These are phyloP conservation scores for Felis catus DNA, from an alignment of 2,113 vertebrate species.

Conservation along the genomic window F.catus_Fca126_mat1.0 CM031417.1:24288001-24288500, in stretches of 20 bases:
- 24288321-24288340: not conserved
- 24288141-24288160: not conserved
- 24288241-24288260: not conserved
- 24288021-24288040: not conserved
- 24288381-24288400: not conserved
- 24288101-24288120: not conserved
- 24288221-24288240: not conserved
- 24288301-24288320: not conserved
- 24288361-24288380: not conserved
- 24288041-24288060: not conserved
- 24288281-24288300: not conserved
- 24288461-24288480: not conserved
- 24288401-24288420: not conserved
- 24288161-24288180: not conserved
- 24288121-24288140: not conserved
- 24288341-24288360: not conserved
- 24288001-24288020: not conserved
- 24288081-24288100: not conserved
- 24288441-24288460: not conserved
- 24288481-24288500: not conserved
- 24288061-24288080: not conserved
- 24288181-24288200: not conserved
- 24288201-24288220: not conserved
- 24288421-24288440: not conserved
- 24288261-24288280: not conserved